Base-by-base conservation (phyloP, 2,113 vertebrate species). In the Hassar affinis region DNA sequence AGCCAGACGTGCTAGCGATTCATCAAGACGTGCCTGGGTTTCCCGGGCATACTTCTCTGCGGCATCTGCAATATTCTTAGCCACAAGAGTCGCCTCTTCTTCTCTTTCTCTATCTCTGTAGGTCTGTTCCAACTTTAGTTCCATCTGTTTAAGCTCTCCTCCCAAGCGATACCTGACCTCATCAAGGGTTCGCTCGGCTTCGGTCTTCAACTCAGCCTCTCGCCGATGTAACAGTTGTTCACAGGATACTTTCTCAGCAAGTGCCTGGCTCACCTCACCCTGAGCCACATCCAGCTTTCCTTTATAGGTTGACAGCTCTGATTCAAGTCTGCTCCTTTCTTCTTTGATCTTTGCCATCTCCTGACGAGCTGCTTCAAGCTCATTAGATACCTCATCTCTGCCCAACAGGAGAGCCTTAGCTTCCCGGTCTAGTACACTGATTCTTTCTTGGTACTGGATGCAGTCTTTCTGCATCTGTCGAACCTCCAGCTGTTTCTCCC, bases 401-500 rank as follows among this genome's bases (percentile, higher is more conserved):
- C 93, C 91, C 1, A 96, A 94, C 88, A 96, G 94, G 78, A 97
- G 88, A 0, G 94, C 94, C 85, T 97, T 99, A 1, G 92, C 74
- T 2, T 96, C 96, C 84, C 91, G 95, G 64, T 95, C 95, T 81
- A 98, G 90, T 72, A 94, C 92, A n/a, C 96, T 97, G 84, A 95
- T 97, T 87, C 94, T 96, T 89, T 98, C 97, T 88, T 98, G 98
- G 91, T 95, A 97, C 82, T 93, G 91, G 86, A 99, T 98, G 85
- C 95, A 95, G 87, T 98, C 96, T 76, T 92, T 97, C 89, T 99
- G 98, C 79, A 99, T 91, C 90, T 99, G 97, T 51, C 94, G 95
- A 4, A 99, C 94, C 86, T 99, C 98, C 87, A 96, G 93, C 86
- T 99, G 98, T 79, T 99, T 99, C 89, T 97, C 96, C 89, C 95